A percentile compares a stretch with the other conserved stretches of the same genome.
Evolutionary conservation across 2,797 vertebrate genomes (phyloP).

Genomic region (Peromyscus aztecus): DNA sequence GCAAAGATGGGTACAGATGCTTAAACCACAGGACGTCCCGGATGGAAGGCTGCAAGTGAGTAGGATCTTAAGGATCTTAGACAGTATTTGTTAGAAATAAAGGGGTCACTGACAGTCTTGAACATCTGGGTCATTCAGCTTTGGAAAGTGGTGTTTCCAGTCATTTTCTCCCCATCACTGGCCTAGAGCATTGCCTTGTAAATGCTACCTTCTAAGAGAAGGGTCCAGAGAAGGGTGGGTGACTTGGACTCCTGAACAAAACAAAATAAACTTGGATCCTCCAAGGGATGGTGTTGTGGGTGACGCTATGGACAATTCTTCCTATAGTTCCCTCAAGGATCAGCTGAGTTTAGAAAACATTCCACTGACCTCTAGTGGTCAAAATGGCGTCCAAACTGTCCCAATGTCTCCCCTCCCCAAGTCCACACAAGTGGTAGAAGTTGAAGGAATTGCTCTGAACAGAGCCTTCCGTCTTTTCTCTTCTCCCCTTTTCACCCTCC

Average conservation of each 20-base stretch:
- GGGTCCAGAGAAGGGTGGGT: background rate
- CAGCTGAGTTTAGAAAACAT: slow-evolving; percentile 22
- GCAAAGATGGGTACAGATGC: background rate
- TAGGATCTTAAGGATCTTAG: background rate
- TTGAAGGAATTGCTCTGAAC: background rate
- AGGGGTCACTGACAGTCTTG: background rate
- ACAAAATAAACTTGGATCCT: background rate
- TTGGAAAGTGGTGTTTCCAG: background rate
- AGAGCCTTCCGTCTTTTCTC: background rate
- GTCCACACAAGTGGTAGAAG: no score
- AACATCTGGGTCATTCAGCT: background rate
- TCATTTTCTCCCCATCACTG: background rate
- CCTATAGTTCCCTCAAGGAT: background rate
- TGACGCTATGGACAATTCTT: background rate
- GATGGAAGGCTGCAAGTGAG: background rate
- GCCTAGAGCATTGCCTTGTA: slow-evolving; percentile 11
- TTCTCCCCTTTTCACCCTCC: background rate
- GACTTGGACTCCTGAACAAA: background rate
- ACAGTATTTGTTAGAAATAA: background rate
- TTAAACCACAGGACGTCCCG: no score
- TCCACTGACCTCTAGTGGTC: slow-evolving; percentile 78
- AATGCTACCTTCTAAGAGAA: background rate
- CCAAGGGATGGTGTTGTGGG: background rate
- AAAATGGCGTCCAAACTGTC: background rate
- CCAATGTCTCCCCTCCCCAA: background rate